phyloP scores from a whole-genome alignment of 1,140 invertebrate genomes.

The Sycophila sp. region DNA sequence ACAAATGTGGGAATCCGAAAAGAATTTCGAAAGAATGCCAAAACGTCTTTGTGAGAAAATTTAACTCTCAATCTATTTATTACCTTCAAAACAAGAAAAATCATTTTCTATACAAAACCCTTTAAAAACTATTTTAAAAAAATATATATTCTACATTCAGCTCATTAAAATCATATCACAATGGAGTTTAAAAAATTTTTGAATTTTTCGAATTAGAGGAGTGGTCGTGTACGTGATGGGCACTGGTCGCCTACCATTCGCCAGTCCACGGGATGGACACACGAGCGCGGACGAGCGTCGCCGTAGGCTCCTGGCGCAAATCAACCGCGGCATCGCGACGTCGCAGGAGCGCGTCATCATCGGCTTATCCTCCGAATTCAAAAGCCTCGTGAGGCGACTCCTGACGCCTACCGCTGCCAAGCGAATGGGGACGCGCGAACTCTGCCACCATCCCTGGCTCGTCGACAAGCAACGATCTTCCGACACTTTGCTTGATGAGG shows the following conservation, averaged over 20 bases:
- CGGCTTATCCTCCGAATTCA: constrained; percentile 45
- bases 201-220: constrained; percentile 69
- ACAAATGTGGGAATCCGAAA: no score
- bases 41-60: no score
- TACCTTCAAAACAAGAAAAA: no score
- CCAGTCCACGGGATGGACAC: constrained; percentile 58
- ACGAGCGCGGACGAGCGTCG: constrained; percentile 68
- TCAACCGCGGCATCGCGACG: constrained; percentile 70
- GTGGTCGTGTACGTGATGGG: constrained; percentile 77
- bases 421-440: constrained; percentile 64
- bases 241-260: constrained; percentile 75
- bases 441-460: constrained; percentile 65
- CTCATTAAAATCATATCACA: no score
- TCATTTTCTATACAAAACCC: no score
- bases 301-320: constrained; percentile 71
- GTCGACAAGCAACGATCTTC: not conserved
- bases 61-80: no score
- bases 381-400: constrained; percentile 62
- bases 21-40: no score
- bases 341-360: constrained; percentile 58
- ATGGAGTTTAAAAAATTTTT: constrained; percentile 13
- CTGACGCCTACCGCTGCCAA: constrained; percentile 60
- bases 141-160: no score
- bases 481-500: no score
- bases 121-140: no score